phyloP scores from a whole-genome alignment of 2,888 invertebrate species.

The Cantharis rustica region DNA sequence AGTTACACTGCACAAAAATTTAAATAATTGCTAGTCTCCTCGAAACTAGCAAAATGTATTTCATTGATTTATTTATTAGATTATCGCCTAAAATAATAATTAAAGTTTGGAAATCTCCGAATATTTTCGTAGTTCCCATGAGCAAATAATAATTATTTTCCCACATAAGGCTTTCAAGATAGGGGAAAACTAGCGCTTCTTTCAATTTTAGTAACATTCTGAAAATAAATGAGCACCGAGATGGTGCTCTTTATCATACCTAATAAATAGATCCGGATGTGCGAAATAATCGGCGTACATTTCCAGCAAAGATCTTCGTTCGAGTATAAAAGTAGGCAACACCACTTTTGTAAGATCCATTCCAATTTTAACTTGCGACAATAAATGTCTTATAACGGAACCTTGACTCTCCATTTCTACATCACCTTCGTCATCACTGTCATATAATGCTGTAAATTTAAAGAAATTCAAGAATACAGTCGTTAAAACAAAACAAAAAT shows the following conservation, averaged over 20 bases:
- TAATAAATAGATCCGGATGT: constrained; percentile 95
- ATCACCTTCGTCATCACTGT: constrained; percentile 87
- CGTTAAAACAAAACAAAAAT: background rate
- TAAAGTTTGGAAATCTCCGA: too few species aligned
- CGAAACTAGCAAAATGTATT: background rate
- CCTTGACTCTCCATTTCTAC: constrained; percentile 96
- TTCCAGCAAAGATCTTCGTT: constrained; percentile 94
- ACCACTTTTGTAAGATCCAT: constrained; percentile 99
- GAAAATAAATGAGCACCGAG: background rate
- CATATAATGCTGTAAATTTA: constrained; percentile 77
- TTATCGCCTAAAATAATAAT: too few species aligned
- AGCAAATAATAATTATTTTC: too few species aligned
- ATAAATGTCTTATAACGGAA: constrained; percentile 93
- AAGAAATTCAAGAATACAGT: constrained; percentile 31
- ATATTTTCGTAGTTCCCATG: too few species aligned
- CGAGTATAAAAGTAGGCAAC: constrained; percentile 97
- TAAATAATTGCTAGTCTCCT: background rate
- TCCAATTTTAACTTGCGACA: constrained; percentile 97
- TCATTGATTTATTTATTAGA: too few species aligned
- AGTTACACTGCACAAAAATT: background rate
- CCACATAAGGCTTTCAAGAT: background rate
- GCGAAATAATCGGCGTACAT: constrained; percentile 99
- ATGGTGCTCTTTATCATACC: constrained; percentile 41
- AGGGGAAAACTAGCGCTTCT: background rate
- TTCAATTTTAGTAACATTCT: too few species aligned